Base-by-base conservation (phyloP, 2,797 vertebrate species). In the Enteromius trimaculatus region DNA sequence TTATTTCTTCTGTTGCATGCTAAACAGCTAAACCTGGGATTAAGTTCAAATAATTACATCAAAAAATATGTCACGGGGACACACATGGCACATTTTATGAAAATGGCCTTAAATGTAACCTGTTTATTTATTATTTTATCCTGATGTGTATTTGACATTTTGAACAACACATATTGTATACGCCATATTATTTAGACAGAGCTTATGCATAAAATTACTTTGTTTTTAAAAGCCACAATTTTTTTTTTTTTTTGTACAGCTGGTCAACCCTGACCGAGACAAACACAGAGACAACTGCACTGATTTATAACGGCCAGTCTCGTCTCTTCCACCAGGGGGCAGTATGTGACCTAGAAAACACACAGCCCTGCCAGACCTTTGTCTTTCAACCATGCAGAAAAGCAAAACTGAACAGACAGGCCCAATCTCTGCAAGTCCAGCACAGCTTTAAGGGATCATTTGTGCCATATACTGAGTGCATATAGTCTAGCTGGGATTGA, bases 261-360 rank as follows among this genome's bases (percentile, higher is more conserved):
- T 90, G 74, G 65, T 80, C 89, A 84, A 89, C 91, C 90, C 90
- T 78, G 66, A 74, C 29, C 77, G n/a, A 75, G 68, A 75, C 74
- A 77, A 37, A 23, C 60, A 44, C 74, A 85, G 68, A 82, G 82
- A 78, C 23, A 31, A 69, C n/a, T 9, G 84, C 86, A 72, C 80
- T 83, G 89, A 91, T 90, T 89, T 81, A 71, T 26, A 13, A 68
- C 71, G 26, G 88, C 3, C 79, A 84, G 89, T 68, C 85, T 6
- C 0, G n/a, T 21, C 19, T 4, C 37, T 5, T 23, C 19, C 95
- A 95, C 92, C 82, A 93, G 95, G 94, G 95, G 95, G 94, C 95
- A 96, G 94, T 95, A 92, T 93, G 93, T 91, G 94, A 93, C 94
- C 89, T 88, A 82, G 39, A 89, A 90, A 93, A 93, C 85, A 83